phyloP scores from a whole-genome alignment of 2,113 vertebrate genomes.

The Nerophis lumbriciformis region DNA sequence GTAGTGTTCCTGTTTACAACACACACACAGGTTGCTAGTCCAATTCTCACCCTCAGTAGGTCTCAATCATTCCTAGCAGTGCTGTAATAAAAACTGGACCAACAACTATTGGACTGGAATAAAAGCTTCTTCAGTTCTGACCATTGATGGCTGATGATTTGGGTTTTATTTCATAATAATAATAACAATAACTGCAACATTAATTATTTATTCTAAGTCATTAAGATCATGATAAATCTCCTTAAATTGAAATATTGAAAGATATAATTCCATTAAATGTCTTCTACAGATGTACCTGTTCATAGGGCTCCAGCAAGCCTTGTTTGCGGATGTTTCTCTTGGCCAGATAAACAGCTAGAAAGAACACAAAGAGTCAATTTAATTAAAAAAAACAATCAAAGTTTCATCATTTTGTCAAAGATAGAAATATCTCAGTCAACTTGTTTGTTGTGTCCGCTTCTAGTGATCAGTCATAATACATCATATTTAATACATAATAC shows the following conservation, averaged over 20 bases:
- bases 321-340: constrained; percentile 97
- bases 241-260: too few species aligned
- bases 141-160: background rate
- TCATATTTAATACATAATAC: too few species aligned
- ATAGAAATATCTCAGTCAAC: too few species aligned
- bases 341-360: constrained; percentile 88
- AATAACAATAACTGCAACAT: too few species aligned
- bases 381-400: too few species aligned
- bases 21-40: constrained; percentile 8
- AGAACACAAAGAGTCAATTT: background rate
- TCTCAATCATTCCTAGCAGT: background rate
- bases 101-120: background rate
- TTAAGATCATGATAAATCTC: too few species aligned
- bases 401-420: background rate
- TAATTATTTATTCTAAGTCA: too few species aligned
- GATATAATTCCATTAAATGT: too few species aligned
- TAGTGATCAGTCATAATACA: too few species aligned
- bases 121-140: background rate
- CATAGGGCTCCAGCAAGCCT: constrained; percentile 85
- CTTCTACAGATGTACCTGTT: constrained; percentile 77
- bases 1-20: constrained; percentile 82
- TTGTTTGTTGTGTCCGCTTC: too few species aligned
- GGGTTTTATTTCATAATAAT: too few species aligned
- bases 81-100: background rate
- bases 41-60: background rate